Evolutionary conservation across 2,797 vertebrate species (phyloP), one percentile per base, ranked within the genome.

Genomic region (Sebastes cheni): DNA sequence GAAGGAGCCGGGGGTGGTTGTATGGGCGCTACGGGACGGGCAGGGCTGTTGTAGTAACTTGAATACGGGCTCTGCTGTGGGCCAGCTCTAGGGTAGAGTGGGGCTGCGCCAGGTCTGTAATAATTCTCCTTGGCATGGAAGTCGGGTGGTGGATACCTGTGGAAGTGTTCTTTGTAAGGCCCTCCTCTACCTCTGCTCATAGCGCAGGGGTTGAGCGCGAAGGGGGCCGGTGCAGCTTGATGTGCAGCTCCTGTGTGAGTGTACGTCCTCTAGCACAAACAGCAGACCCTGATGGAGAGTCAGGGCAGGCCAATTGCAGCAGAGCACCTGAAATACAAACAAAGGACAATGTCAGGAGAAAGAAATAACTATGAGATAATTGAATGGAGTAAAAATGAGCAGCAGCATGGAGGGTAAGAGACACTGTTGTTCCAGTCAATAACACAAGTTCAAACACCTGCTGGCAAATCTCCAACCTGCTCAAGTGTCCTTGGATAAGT

Each of bases 181-280:
- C 90, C 91, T 80, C 90, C 36, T 89, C 95, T 95, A 93, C 95
- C 94, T 94, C 95, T 96, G 95, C 88, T 97, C 96, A 97, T 96
- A 96, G 93, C 93, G 93, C 90, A 96, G 95, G 93, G 95, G 86
- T 79, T 30, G 83, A 84, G 90, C 52, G 50, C 50, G 77, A 86
- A 81, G 85, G 86, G 83, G 91, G 72, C 64, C 42, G 36, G 55
- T 25, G 75, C 50, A 74, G 86, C 86, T 84, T 86, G 82, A 62
- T 66, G 56, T 39, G 82, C 85, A 83, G 86, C 82, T 86, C 78
- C 74, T 67, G 50, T 68, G 46, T 59, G 58, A 70, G 59, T 20
- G 34, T 39, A 69, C 13, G 67, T 87, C 82, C 74, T 88, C 29
- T 2, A 42, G 61, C 76, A 60, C 70, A 30, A 78, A 80, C 12